A percentile compares a stretch with the other conserved stretches of the same genome.
phyloP scores from a whole-genome alignment of 2,888 invertebrate genomes.

The Liopterus haemorrhoidalis region DNA sequence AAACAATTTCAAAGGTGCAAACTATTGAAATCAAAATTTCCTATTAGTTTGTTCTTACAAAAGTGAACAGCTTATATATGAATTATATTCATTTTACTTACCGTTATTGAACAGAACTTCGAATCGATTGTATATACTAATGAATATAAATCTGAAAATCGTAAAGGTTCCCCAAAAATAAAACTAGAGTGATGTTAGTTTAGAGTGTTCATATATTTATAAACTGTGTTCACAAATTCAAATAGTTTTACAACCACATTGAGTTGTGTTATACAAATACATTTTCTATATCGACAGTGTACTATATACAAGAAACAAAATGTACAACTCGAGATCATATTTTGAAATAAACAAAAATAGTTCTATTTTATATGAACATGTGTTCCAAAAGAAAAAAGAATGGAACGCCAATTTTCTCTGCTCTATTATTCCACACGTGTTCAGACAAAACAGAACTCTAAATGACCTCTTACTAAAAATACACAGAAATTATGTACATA shows the following conservation, averaged over 20 bases:
- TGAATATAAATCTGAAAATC: conserved; percentile 3
- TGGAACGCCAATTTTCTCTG: no score
- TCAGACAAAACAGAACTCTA: conserved; percentile 8
- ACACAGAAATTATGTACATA: conserved; percentile 20
- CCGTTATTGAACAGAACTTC: no score
- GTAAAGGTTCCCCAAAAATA: not conserved
- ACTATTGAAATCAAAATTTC: no score
- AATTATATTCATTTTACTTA: no score
- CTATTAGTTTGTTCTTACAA: no score
- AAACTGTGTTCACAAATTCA: conserved; percentile 20
- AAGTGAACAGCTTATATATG: no score
- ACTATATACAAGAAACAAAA: conserved; percentile 24
- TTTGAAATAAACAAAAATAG: conserved; percentile 17
- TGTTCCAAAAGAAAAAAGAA: conserved; percentile 5
- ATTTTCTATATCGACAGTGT: conserved; percentile 19
- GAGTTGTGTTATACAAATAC: conserved; percentile 21
- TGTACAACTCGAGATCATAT: conserved; percentile 24
- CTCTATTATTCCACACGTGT: conserved; percentile 9
- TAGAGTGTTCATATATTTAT: conserved; percentile 20
- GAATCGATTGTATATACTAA: not conserved
- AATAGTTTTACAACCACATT: conserved; percentile 18
- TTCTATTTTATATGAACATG: conserved; percentile 11
- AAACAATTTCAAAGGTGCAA: no score
- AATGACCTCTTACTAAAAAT: conserved; percentile 16
- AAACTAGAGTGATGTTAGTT: not conserved